These are phyloP conservation scores for Chelidonichthys spinosus DNA, from an alignment of 2,797 vertebrate species.

Conservation along the genomic window DNA sequence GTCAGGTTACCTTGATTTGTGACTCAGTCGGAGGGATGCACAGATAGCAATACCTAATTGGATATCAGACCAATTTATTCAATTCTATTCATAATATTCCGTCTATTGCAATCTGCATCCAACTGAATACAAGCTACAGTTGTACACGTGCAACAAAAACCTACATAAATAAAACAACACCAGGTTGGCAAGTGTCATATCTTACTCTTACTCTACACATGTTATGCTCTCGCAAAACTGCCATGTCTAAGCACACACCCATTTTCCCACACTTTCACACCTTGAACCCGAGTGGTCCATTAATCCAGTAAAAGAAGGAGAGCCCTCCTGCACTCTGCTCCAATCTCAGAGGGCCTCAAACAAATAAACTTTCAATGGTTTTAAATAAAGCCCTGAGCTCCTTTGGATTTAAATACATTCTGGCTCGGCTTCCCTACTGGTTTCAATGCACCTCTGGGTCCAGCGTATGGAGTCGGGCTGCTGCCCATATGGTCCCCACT, in stretches of 20 bases:
- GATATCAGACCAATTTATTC: no score
- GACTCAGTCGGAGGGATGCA: no score
- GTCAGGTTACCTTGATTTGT: no score
- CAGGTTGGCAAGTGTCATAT: no score
- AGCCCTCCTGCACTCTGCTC: slow-evolving; percentile 40
- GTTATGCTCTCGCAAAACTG: slow-evolving; percentile 13
- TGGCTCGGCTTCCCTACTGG: slow-evolving; percentile 52
- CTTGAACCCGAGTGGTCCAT: slow-evolving; percentile 56
- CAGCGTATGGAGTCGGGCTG: slow-evolving; percentile 67
- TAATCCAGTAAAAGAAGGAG: slow-evolving; percentile 62
- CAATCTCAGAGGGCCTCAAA: slow-evolving; percentile 61
- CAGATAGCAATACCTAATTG: no score
- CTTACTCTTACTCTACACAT: slow-evolving; percentile 1
- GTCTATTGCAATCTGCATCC: no score
- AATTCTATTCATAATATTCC: no score
- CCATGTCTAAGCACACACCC: background rate
- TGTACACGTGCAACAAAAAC: no score
- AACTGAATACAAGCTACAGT: no score
- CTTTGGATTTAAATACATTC: slow-evolving; percentile 71
- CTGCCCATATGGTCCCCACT: slow-evolving; percentile 80
- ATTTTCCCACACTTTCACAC: slow-evolving; percentile 47
- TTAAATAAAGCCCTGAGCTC: slow-evolving; percentile 73
- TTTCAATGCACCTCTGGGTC: slow-evolving; percentile 72
- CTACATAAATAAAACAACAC: no score
- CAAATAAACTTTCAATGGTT: slow-evolving; percentile 79